Evolutionary conservation across 1,140 invertebrate genomes (phyloP).

Genomic region (Atta texana): DNA sequence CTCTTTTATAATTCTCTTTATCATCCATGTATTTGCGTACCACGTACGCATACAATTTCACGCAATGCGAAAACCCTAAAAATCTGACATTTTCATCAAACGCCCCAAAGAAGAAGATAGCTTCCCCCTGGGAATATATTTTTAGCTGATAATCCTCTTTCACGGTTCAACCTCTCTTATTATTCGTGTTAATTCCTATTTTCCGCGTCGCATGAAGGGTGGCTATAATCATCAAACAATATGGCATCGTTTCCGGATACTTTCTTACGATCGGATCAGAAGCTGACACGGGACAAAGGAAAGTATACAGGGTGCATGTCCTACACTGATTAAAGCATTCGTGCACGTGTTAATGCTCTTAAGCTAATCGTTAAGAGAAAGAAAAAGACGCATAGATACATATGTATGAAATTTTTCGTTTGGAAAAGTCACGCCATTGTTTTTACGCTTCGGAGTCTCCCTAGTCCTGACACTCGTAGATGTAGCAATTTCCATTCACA

Average conservation of each 20-base stretch:
- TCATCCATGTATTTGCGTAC: background rate
- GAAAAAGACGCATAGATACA: background rate
- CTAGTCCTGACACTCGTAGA: background rate
- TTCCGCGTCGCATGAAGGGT: slow-evolving; percentile 31
- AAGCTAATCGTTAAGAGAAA: background rate
- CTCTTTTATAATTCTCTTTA: background rate
- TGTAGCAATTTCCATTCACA: background rate
- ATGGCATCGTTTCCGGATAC: slow-evolving; percentile 22
- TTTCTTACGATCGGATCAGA: slow-evolving; percentile 6
- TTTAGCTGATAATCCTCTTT: slow-evolving; percentile 47
- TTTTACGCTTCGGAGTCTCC: background rate
- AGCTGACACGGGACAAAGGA: background rate
- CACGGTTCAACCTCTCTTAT: slow-evolving; percentile 20
- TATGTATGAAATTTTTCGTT: background rate
- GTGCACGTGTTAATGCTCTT: background rate
- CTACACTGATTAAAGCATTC: background rate
- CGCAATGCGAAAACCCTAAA: slow-evolving; percentile 23
- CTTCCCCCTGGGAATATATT: slow-evolving; percentile 7
- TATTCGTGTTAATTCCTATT: slow-evolving; percentile 47
- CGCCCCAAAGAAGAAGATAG: background rate
- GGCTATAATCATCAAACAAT: slow-evolving; percentile 32
- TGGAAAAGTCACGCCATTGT: background rate
- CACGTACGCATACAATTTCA: background rate
- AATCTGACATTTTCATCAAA: slow-evolving; percentile 58
- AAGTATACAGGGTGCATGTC: background rate